phyloP scores from a whole-genome alignment of 2,888 invertebrate genomes.

The Plemyria rubiginata region DNA sequence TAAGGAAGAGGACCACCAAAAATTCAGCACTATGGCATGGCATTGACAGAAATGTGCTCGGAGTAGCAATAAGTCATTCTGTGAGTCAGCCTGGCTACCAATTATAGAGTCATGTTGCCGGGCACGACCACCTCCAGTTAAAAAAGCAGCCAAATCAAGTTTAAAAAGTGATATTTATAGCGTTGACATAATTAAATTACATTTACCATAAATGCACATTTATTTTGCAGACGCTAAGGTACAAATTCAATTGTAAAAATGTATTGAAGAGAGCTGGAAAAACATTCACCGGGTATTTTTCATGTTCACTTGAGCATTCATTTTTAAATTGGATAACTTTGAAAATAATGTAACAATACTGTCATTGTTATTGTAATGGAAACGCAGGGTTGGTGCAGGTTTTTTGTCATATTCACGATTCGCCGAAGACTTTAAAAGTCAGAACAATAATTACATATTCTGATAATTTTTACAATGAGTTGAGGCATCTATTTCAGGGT shows the following conservation, averaged over 20 bases:
- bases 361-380: constrained; percentile 36
- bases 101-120: constrained; percentile 27
- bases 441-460: neutral
- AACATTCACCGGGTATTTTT: constrained; percentile 18
- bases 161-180: constrained; percentile 16
- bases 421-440: constrained; percentile 19
- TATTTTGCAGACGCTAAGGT: constrained; percentile 3
- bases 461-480: no score
- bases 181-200: constrained; percentile 8
- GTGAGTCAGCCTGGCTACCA: constrained; percentile 36
- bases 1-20: constrained; percentile 39
- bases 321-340: constrained; percentile 26
- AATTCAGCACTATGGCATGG: constrained; percentile 32
- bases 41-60: constrained; percentile 38
- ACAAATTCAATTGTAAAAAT: constrained; percentile 11
- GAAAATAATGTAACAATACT: constrained; percentile 28
- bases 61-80: constrained; percentile 28
- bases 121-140: constrained; percentile 9
- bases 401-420: constrained; percentile 12
- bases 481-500: no score
- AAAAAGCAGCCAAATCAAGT: constrained; percentile 13
- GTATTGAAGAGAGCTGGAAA: constrained; percentile 10
- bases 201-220: neutral
- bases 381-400: constrained; percentile 14
- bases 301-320: constrained; percentile 19